Evolutionary conservation across 2,113 vertebrate genomes (phyloP), one percentile per base, ranked within the genome.

Genomic region (Sciurus niger): DNA sequence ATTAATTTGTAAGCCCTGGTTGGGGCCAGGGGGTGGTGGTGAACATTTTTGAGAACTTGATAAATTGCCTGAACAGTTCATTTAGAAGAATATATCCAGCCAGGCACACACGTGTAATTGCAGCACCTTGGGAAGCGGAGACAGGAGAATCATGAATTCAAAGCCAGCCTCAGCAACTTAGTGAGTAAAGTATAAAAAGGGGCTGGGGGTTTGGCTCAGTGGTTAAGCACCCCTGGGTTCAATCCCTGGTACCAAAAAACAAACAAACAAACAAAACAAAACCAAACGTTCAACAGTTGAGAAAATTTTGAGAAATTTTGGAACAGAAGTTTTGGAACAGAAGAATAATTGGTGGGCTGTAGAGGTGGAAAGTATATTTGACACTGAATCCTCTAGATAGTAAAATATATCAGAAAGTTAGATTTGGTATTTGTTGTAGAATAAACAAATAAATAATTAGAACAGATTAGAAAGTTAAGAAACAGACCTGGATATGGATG

Each of bases 381-480:
- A 90, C 20, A 60, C 22, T 78, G 68, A 24, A 93, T 30, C 28
- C 25, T 96, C 8, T 43, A 90, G 48, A 40, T 60, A 76, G n/a
- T 86, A 93, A 93, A 74, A 34, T 92, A 40, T 86, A 74, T 60
- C 40, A 53, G 30, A 77, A 86, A 72, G 20, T 82, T 93, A 93
- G 58, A 93, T 25, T 63, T 86, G 43, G 18, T 70, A 48, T 96
- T 87, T 60, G 17, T 90, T 24, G 95, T 95, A 72, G n/a, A 90
- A 55, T 48, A 58, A 58, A 58, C 55, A 83, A 40, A 82, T 24
- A 95, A 70, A 46, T 73, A 83, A 84, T 55, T 77, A 90, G 82
- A 90, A n/a, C 24, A 90, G 55, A 77, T 78, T 48, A 84, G 72
- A 68, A 85, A 85, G 40, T 30, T 70, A 37, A 93, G 60, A 93